Percentiles rank a stretch among this genome's conserved stretches.
Conservation (phyloP, 2,888 invertebrate species). For the Sinelater perroti region DNA sequence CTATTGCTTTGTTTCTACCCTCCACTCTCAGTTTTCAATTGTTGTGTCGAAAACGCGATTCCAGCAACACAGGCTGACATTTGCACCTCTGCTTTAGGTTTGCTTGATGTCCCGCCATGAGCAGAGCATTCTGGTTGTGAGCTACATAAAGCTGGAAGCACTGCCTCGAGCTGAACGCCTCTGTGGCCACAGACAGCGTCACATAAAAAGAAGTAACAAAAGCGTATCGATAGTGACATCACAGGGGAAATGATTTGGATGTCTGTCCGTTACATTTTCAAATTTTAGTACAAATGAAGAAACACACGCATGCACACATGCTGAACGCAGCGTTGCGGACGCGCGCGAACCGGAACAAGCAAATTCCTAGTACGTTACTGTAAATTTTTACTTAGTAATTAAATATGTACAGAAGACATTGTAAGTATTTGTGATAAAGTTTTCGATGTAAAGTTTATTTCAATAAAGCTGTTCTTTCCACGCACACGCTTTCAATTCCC, state of each 20-base stretch:
- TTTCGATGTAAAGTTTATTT: slow-evolving; percentile 49
- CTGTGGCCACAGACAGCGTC: slow-evolving; percentile 56
- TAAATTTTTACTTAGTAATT: too few species aligned
- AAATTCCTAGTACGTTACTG: too few species aligned
- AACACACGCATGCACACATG: too few species aligned
- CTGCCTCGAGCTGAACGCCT: slow-evolving; percentile 82
- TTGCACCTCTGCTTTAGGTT: slow-evolving; percentile 71
- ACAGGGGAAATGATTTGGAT: slow-evolving; percentile 49
- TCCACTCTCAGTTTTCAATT: too few species aligned
- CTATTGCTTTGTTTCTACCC: too few species aligned
- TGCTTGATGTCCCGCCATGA: slow-evolving; percentile 96
- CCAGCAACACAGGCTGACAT: background rate
- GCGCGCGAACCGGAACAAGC: slow-evolving; percentile 36
- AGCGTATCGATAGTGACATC: too few species aligned
- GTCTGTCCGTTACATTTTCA: slow-evolving; percentile 38
- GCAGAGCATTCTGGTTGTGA: slow-evolving; percentile 94
- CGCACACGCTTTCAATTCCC: too few species aligned
- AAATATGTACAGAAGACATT: too few species aligned
- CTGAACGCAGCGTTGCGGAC: too few species aligned
- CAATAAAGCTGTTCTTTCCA: slow-evolving; percentile 51
- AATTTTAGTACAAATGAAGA: slow-evolving; percentile 42
- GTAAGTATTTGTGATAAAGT: slow-evolving; percentile 50
- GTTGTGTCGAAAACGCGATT: too few species aligned
- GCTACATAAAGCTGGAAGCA: slow-evolving; percentile 95
- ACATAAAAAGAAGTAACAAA: slow-evolving; percentile 41